Percentiles rank a stretch among this genome's conserved stretches.
Evolutionary conservation across 1,140 invertebrate genomes (phyloP).

Genomic region (Drosophila nebulosa): DNA sequence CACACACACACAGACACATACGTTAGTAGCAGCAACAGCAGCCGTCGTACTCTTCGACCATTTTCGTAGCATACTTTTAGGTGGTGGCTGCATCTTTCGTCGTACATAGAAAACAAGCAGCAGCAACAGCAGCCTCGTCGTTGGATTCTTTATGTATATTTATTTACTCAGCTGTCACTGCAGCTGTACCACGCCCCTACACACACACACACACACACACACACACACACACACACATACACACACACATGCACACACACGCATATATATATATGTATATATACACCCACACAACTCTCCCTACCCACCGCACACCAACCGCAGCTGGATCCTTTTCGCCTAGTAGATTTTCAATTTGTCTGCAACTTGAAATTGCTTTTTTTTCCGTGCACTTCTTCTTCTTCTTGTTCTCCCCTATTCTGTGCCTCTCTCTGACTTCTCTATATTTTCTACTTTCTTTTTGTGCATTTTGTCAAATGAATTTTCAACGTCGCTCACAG

Average conservation of each 20-base stretch:
- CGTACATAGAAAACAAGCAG: not conserved
- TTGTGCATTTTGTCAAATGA: conserved; percentile 79
- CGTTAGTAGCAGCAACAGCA: conserved; percentile 24
- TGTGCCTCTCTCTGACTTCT: not conserved
- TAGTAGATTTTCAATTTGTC: conserved; percentile 71
- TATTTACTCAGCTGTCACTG: conserved; percentile 75
- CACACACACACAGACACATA: conserved; percentile 32
- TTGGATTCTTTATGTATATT: conserved; percentile 25
- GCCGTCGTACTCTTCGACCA: conserved; percentile 39
- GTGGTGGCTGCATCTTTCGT: conserved; percentile 72
- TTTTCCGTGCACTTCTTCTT: not conserved
- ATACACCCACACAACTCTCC: too few relatives aligned
- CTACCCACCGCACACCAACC: not conserved
- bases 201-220: not conserved
- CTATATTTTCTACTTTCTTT: not conserved
- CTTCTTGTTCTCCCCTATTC: too few relatives aligned
- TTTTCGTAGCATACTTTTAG: conserved; percentile 79
- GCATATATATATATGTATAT: too few relatives aligned
- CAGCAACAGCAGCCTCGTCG: conserved; percentile 33
- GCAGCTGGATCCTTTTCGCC: conserved; percentile 10
- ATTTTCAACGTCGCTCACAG: conserved; percentile 76
- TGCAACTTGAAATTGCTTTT: conserved; percentile 76
- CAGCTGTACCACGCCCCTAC: conserved; percentile 37
- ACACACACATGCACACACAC: too few relatives aligned
- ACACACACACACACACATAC: too few relatives aligned